Conservation (phyloP, 1,140 invertebrate genomes). For the Scaptomyza pallida region DNA sequence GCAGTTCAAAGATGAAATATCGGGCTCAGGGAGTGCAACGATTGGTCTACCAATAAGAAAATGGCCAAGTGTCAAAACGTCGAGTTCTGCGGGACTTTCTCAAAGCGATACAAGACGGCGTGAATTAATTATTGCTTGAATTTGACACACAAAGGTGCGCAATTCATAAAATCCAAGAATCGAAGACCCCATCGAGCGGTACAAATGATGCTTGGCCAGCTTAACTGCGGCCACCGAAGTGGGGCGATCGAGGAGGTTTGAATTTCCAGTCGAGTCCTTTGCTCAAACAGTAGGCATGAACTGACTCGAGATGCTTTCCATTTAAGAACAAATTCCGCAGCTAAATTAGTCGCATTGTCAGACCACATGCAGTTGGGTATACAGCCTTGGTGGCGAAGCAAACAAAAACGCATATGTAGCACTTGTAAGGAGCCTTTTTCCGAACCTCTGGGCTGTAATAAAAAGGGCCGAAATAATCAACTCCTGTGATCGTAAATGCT, state of each 20-base stretch:
- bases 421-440: constrained; percentile 20
- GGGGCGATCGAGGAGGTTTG: constrained; percentile 8
- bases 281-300: constrained; percentile 6
- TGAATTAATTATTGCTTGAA: too few relatives aligned
- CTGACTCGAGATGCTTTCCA: neutral
- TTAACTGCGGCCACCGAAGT: too few relatives aligned
- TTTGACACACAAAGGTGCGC: too few relatives aligned
- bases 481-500: constrained; percentile 1
- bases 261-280: constrained; percentile 18
- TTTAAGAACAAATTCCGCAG: constrained; percentile 9
- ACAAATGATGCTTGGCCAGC: too few relatives aligned
- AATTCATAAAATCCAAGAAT: too few relatives aligned
- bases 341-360: constrained; percentile 83
- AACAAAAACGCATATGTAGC: constrained; percentile 52
- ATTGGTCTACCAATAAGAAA: too few relatives aligned
- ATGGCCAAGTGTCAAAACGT: too few relatives aligned
- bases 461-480: constrained; percentile 18
- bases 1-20: too few relatives aligned
- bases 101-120: too few relatives aligned
- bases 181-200: too few relatives aligned
- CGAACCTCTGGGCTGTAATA: constrained; percentile 13
- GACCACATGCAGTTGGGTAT: constrained; percentile 56
- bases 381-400: constrained; percentile 70
- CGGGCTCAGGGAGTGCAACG: too few relatives aligned
- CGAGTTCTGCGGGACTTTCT: too few relatives aligned